phyloP scores from a whole-genome alignment of 2,113 vertebrate genomes.

The Mirounga angustirostris region DNA sequence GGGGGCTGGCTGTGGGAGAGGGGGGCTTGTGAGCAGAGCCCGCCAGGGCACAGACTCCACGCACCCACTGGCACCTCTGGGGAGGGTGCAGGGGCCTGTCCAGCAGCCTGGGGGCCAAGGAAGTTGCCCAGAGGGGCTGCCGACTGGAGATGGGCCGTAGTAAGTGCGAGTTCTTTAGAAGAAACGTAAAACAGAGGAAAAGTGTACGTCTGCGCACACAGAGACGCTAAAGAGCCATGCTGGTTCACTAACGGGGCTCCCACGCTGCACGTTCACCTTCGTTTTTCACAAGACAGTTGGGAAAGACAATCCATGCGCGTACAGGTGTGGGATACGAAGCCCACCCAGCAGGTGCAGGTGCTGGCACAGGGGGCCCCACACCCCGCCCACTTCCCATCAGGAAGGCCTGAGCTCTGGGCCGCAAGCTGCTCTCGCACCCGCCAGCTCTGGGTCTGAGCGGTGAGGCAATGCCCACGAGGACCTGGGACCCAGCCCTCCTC shows the following conservation, averaged over 20 bases:
- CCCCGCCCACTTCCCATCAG: rapidly evolving
- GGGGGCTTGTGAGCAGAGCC: background rate
- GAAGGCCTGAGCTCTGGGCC: background rate
- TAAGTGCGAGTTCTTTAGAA: background rate
- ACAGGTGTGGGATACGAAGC: rapidly evolving
- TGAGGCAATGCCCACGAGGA: background rate
- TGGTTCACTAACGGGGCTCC: background rate
- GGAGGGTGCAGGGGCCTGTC: background rate
- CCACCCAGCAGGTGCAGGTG: background rate
- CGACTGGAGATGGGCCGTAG: rapidly evolving
- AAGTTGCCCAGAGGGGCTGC: background rate
- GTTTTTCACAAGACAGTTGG: background rate
- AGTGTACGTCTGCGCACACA: rapidly evolving
- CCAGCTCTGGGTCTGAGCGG: background rate
- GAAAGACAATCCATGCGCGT: rapidly evolving
- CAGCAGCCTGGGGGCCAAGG: background rate
- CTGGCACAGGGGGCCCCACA: rapidly evolving
- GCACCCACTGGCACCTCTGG: background rate
- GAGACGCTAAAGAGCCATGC: rapidly evolving
- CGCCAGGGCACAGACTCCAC: rapidly evolving
- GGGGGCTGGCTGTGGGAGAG: slow-evolving; percentile 90
- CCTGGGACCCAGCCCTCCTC: background rate
- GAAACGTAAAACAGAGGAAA: background rate
- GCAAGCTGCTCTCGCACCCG: no score
- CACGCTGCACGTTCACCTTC: rapidly evolving